Evolutionary conservation across 2,888 invertebrate genomes (phyloP).

Genomic region (Ophion ventricosus): DNA sequence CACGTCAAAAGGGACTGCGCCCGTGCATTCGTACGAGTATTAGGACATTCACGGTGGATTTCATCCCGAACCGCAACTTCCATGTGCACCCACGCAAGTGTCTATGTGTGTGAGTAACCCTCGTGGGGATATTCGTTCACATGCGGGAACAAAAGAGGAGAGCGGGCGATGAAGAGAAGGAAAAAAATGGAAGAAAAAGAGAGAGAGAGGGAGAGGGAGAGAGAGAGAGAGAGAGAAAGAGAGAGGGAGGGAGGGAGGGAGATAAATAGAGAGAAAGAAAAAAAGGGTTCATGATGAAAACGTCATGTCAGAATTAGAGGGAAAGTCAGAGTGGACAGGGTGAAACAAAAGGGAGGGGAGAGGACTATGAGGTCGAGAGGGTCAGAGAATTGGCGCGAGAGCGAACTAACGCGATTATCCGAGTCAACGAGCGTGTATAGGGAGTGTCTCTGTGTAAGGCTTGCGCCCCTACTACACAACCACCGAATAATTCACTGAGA

Average conservation of each 20-base stretch:
- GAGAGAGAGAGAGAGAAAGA: not conserved
- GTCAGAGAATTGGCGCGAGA: conserved; percentile 49
- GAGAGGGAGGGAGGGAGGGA: not conserved
- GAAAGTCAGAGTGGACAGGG: conserved; percentile 64
- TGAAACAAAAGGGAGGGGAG: conserved; percentile 41
- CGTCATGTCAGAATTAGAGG: conserved; percentile 65
- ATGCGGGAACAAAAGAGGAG: too few relatives aligned
- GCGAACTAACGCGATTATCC: conserved; percentile 62
- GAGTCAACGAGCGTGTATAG: conserved; percentile 65
- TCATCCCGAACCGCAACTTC: conserved; percentile 8
- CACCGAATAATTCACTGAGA: conserved; percentile 35
- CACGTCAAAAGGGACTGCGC: not conserved
- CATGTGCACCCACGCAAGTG: not conserved
- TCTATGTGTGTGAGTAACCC: too few relatives aligned
- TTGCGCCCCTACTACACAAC: conserved; percentile 18
- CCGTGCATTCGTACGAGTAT: not conserved
- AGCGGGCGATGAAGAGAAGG: not conserved
- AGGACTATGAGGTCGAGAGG: too few relatives aligned
- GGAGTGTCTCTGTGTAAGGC: conserved; percentile 26
- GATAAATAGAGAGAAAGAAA: not conserved
- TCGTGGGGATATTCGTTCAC: too few relatives aligned
- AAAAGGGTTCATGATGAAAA: conserved; percentile 37
- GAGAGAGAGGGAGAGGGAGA: not conserved
- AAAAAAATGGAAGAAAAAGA: not conserved
- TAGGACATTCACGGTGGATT: conserved; percentile 46